Evolutionary conservation across 2,113 vertebrate species (phyloP), one percentile per base, ranked within the genome.

Genomic region (Varanus salvator): DNA sequence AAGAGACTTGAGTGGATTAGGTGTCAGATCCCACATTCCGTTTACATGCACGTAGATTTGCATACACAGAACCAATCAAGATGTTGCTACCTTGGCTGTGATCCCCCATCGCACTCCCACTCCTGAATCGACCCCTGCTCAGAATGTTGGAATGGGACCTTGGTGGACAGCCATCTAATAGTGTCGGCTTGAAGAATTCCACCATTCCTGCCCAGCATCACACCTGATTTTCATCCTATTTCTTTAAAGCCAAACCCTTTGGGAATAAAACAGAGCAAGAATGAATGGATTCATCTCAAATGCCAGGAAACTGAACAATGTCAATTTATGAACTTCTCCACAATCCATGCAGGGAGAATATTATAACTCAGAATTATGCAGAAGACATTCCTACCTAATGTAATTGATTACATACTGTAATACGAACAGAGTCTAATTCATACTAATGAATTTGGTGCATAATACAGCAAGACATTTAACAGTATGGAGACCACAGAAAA

Each of bases 301-400:
- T 38, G 72, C 74, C 76, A 78, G 25, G 31, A 90, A 71, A 71
- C 9, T 38, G 60, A 90, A 80, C 88, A 69, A 85, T 34, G 57
- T 25, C 81, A 86, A 78, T 68, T 64, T 77, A 75, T 86, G 52
- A 50, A 3, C 25, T 0, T 0, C 29, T 54, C 31, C 3, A 0
- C 0, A 0, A 50, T 54, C 68, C 2, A 0, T 0, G 3, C 93
- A 92, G 88, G 88, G 84, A 38, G 69, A 27, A 77, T 81, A 91
- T 77, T 0, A 2, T 94, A 94, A 96, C 91, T 95, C 94, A 95
- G 94, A 96, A 96, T 96, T 95, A 95, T 93, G 78, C 94, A 89
- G 89, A 83, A 89, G 93, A 81, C 87, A 95, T 94, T 95, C 92
- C 0, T 87, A 92, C 92, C 93, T 92, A 89, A 90, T 92, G 87